Base-by-base conservation (phyloP, 53 echinoderm and acorn worm genomes). In the Pentamera pediparva region DNA sequence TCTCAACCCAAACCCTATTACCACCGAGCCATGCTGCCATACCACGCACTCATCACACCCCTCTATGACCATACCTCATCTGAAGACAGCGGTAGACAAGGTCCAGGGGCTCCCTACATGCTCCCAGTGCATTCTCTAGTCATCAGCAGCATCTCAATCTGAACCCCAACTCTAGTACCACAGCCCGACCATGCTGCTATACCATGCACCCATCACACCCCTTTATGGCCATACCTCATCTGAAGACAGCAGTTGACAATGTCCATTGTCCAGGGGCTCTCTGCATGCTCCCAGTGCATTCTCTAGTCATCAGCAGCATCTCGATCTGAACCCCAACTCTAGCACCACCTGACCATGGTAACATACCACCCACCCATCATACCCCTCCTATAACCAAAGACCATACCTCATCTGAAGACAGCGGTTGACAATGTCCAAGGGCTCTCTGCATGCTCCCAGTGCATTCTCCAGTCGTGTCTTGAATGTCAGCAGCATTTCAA, bases 161-260 rank as follows among this genome's bases (percentile, higher is more conserved):
- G n/a, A n/a, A n/a, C n/a, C n/a, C n/a, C n/a, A n/a, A n/a, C n/a
- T n/a, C n/a, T n/a, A n/a, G n/a, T n/a, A n/a, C n/a, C n/a, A n/a
- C n/a, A n/a, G n/a, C n/a, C n/a, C n/a, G n/a, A n/a, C n/a, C n/a
- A n/a, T n/a, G n/a, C n/a, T n/a, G n/a, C n/a, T n/a, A n/a, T n/a
- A n/a, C n/a, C n/a, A n/a, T n/a, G n/a, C n/a, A n/a, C n/a, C n/a
- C n/a, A n/a, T n/a, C n/a, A n/a, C n/a, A n/a, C n/a, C n/a, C n/a
- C n/a, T n/a, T n/a, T n/a, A n/a, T n/a, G n/a, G n/a, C n/a, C 64
- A 70, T 80, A 95, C 96, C 96, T 95, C 73, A 76, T 67, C n/a
- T 81, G 79, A 25, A 95, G 60, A 29, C 96, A 95, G 24, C 82
- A 80, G 64, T 87, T 84, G 47, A 82, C 90, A 75, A 95, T 95